These are phyloP conservation scores for Drosophila tanythrix DNA, from an alignment of 2,888 invertebrate genomes.

Conservation along the genomic window DNA sequence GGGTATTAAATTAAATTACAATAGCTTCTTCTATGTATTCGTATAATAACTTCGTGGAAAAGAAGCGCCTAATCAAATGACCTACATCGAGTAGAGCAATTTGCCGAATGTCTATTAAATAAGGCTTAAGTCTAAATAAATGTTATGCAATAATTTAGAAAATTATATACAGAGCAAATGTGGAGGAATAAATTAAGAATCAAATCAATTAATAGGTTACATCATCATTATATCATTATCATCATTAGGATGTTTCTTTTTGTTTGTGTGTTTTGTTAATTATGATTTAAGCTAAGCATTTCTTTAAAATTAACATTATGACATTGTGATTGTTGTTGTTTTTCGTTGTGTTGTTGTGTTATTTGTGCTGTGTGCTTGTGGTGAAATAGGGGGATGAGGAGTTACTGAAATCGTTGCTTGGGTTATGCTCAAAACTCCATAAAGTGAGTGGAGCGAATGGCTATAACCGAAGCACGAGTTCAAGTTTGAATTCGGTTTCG, in stretches of 20 bases:
- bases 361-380: conserved; percentile 27
- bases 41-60: conserved; percentile 52
- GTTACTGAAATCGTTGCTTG: conserved; percentile 82
- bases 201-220: conserved; percentile 58
- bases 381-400: conserved; percentile 6
- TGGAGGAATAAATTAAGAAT: conserved; percentile 66
- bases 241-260: conserved; percentile 5
- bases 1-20: conserved; percentile 75
- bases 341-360: conserved; percentile 24
- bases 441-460: conserved; percentile 5
- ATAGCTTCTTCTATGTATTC: conserved; percentile 71
- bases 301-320: conserved; percentile 60
- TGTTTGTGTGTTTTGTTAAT: conserved; percentile 17
- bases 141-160: conserved; percentile 77
- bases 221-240: conserved; percentile 24
- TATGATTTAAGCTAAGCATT: conserved; percentile 59
- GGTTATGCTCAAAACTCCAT: conserved; percentile 69
- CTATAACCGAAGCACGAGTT: conserved; percentile 84
- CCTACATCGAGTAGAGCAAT: conserved; percentile 42
- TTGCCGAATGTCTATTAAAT: conserved; percentile 55
- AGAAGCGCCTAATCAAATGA: conserved; percentile 67
- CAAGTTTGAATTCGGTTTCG: conserved; percentile 46
- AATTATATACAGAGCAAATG: conserved; percentile 79
- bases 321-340: conserved; percentile 51
- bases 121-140: conserved; percentile 67